Base-by-base conservation (phyloP, 2,113 vertebrate species). In the Ploceus nigricollis region DNA sequence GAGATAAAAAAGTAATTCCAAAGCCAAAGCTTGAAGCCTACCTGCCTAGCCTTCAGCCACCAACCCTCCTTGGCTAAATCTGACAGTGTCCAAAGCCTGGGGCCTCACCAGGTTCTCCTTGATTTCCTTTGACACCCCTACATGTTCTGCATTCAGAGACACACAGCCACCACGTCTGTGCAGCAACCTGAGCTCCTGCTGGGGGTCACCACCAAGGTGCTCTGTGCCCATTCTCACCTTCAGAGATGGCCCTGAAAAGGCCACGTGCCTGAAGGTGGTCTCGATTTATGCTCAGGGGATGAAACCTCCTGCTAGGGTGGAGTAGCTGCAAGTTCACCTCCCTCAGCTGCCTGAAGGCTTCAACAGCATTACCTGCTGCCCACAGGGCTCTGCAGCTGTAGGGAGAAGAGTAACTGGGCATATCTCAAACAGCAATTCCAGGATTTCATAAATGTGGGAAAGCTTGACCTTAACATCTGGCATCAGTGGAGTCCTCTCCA, bases 1-100 rank as follows among this genome's bases (percentile, higher is more conserved):
- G 72, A 82, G 85, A 92, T 94, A 88, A 73, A 93, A 92, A 94
- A 77, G 60, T 73, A 94, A 81, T 87, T 97, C 65, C 65, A 70
- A n/a, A 54, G 65, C 72, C 81, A 84, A 87, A 84, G 51, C 81
- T 91, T 27, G 6, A 91, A 87, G 50, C 37, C 64, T 77, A 80
- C 77, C 56, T 73, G 50, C 42, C 22, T 72, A 82, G 51, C 60
- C 66, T 72, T 61, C 75, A 51, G 61, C 66, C 58, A 68, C 53
- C 47, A 76, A 21, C 28, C 10, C 57, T 72, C 45, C 48, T 48
- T 6, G 22, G 33, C 45, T 61, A 72, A 65, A 72, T 33, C 40
- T 18, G 28, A 86, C 19, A 40, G 37, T 5, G 37, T 28, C 70
- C 58, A 47, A 25, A 76, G 57, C 61, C 48, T 71, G 44, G 3